Evolutionary conservation across 2,797 vertebrate genomes (phyloP), one percentile per base, ranked within the genome.

Genomic region (Phoeniculus purpureus): DNA sequence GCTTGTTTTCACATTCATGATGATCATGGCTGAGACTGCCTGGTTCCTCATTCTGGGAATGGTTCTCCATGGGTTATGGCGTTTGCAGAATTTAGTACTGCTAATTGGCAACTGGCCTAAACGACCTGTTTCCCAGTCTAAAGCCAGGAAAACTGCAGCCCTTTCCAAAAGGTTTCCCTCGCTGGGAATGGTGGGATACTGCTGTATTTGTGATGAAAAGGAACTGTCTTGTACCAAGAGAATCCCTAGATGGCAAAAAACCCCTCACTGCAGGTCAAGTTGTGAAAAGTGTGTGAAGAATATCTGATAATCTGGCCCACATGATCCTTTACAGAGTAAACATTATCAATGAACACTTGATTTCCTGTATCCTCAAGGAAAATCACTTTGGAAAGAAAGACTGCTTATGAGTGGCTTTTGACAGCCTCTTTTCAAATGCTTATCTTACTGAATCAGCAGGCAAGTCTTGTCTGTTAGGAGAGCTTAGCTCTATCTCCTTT

Each of bases 351-450:
- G 81, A 94, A 72, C 83, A 56, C 83, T 94, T 92, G 83, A 85
- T 90, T 95, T 92, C 83, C 92, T 84, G 58, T 79, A 86, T 90
- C 87, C 83, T 92, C 80, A 62, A 92, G 83, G 59, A 95, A 91
- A 87, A 95, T 74, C 77, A 72, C 81, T 81, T 70, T 61, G 56
- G 82, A 92, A 87, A 67, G 81, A 87, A 90, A 85, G 78, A 11
- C 37, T 66, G 71, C 61, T 95, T 58, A 23, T n/a, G 60, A 90
- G 58, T 87, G 65, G 59, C 61, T 88, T 85, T 94, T 91, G 85
- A 90, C 84, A 86, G 72, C 15, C 68, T 90, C 94, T 88, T 94
- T 93, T 88, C 75, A 89, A 91, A 88, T 74, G 83, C 65, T 92
- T 95, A 81, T 94, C 94, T 73, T 67, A 60, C 88, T 77, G 78